Conservation (phyloP, 2,113 vertebrate genomes). For the Calyptomena viridis region DNA sequence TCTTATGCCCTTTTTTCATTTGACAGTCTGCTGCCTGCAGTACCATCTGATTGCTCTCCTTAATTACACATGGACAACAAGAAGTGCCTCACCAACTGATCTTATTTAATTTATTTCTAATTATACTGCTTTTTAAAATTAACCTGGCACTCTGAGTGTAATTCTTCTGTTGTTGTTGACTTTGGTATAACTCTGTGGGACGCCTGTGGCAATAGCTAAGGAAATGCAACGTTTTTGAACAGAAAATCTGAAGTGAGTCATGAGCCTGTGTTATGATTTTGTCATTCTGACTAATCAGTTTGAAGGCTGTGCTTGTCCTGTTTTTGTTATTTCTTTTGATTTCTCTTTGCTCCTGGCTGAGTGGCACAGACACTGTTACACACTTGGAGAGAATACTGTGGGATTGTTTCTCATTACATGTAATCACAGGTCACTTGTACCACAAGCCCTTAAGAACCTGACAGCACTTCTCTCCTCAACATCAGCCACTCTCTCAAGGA, state of each 20-base stretch:
- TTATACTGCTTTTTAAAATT: slow-evolving; percentile 25
- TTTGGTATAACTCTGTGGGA: neutral
- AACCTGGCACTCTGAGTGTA: neutral
- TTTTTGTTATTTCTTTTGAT: neutral
- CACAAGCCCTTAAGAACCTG: neutral
- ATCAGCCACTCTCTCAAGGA: neutral
- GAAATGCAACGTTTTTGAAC: neutral
- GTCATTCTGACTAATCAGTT: neutral
- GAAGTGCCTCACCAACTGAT: slow-evolving; percentile 9
- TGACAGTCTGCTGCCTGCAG: neutral
- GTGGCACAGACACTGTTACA: neutral
- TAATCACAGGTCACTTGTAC: neutral
- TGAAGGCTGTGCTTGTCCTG: neutral
- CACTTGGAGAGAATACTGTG: neutral
- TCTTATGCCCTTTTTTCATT: neutral
- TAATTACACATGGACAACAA: neutral
- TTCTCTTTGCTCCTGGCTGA: neutral
- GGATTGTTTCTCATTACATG: neutral
- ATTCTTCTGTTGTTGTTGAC: slow-evolving; percentile 4
- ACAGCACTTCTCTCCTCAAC: neutral
- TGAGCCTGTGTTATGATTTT: neutral
- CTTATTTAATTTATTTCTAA: slow-evolving; percentile 39
- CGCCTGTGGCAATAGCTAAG: neutral
- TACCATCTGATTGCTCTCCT: neutral
- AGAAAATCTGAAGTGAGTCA: neutral